phyloP scores from a whole-genome alignment of 2,797 vertebrate species.

The Pogonophryne albipinna region DNA sequence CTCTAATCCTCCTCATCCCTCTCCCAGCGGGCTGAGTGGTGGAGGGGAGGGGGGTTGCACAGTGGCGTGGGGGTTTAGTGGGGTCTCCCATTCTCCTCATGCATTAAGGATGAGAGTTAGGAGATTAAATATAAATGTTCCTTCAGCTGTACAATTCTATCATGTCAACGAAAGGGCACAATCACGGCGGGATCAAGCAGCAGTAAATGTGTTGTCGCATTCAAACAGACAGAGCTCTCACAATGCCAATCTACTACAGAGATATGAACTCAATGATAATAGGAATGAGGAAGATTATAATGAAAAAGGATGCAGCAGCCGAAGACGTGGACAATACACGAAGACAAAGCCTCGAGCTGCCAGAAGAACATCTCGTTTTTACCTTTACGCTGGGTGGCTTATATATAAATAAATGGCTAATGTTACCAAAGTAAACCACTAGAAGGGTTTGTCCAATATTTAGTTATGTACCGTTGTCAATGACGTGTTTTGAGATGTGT shows the following conservation, averaged over 20 bases:
- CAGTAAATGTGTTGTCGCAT: constrained; percentile 10
- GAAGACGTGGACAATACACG: neutral
- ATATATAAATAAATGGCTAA: constrained; percentile 19
- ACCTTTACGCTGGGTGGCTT: neutral
- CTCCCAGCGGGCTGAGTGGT: constrained; percentile 38
- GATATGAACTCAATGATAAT: constrained; percentile 11
- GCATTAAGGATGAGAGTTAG: constrained; percentile 80
- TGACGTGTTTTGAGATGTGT: neutral
- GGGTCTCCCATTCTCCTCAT: constrained; percentile 75
- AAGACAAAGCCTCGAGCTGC: neutral
- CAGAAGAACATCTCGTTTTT: neutral
- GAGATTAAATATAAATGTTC: constrained; percentile 85
- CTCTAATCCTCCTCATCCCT: constrained; percentile 65
- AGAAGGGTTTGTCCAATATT: neutral
- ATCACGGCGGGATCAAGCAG: constrained; percentile 29
- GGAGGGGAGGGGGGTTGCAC: neutral
- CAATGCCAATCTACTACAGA: constrained; percentile 11
- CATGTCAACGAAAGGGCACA: constrained; percentile 61
- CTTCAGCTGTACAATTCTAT: constrained; percentile 75
- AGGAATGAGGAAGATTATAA: neutral
- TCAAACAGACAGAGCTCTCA: constrained; percentile 10
- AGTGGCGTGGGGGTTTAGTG: constrained; percentile 12
- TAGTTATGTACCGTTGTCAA: neutral
- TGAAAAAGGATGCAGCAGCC: neutral
- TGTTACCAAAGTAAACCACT: neutral